Conservation (phyloP, 1,140 invertebrate genomes). For the Drosophila parvula region DNA sequence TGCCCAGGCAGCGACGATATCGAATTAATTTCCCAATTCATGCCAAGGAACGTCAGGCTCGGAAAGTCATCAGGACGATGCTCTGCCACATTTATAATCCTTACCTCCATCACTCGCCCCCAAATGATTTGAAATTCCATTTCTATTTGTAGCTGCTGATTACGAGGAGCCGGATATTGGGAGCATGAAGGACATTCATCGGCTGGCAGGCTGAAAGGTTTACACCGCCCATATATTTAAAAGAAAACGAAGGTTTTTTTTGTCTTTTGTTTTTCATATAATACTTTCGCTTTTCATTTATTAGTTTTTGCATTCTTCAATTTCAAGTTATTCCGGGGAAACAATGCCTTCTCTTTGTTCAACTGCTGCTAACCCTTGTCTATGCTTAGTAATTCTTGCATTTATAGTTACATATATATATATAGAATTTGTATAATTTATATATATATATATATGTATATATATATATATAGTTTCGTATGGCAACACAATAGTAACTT, state of each 20-base stretch:
- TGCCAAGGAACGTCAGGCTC: background rate
- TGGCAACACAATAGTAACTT: slow-evolving; percentile 81
- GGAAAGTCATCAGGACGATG: background rate
- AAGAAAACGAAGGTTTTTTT: background rate
- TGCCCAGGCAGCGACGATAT: background rate
- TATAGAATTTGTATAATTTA: slow-evolving; percentile 47
- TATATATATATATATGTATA: slow-evolving; percentile 43
- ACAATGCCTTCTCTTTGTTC: slow-evolving; percentile 14
- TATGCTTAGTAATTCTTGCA: slow-evolving; percentile 46
- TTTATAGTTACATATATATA: slow-evolving; percentile 39
- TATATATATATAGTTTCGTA: slow-evolving; percentile 52
- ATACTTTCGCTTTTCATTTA: slow-evolving; percentile 56
- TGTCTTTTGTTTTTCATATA: slow-evolving; percentile 33
- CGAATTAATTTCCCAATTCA: background rate
- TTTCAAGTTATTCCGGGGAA: slow-evolving; percentile 26
- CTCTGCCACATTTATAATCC: slow-evolving; percentile 11
- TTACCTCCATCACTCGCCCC: background rate
- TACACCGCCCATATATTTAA: background rate
- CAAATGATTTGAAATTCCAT: slow-evolving; percentile 57
- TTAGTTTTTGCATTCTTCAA: slow-evolving; percentile 54
- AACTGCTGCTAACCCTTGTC: slow-evolving; percentile 23
- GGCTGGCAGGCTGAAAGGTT: slow-evolving; percentile 1
- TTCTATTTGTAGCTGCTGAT: slow-evolving; percentile 23
- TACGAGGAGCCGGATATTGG: slow-evolving; percentile 42
- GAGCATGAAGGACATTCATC: background rate